Base-by-base conservation (phyloP, 2,888 invertebrate genomes). In the Drosophila hamatofila region DNA sequence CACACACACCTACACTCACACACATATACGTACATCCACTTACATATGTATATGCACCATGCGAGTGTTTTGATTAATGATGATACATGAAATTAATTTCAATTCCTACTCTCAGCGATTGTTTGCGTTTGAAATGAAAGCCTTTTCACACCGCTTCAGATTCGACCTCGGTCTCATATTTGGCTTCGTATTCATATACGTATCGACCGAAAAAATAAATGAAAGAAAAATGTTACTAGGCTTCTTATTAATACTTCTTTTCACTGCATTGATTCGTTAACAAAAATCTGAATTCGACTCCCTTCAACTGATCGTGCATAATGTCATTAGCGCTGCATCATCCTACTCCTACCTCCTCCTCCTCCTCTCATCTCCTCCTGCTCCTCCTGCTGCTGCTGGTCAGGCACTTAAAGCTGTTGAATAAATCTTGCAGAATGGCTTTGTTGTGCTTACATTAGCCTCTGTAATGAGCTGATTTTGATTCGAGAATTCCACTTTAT, bases 11-110 rank as follows among this genome's bases (percentile, higher is more conserved):
- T n/a, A 59, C 37, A 56, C 41, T 54, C 27, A 55, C 23, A 65
- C 35, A 48, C 2, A 33, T n/a, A 48, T n/a, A 46, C 16, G 46
- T 42, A 48, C 51, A 37, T 23, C 58, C 11, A 49, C 57, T 46
- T 60, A 52, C 35, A 21, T 35, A 49, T 55, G 54, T 59, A 58
- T 67, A 67, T 71, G 72, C 78, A 72, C 80, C 72, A 48, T 76
- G 81, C 81, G 88, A 90, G 89, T 91, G 91, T 91, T 91, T 91
- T 91, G 91, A 91, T 91, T 92, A 90, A 91, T 91, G 92, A 91
- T 91, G 90, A 89, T 91, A 92, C 91, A 91, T 89, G 91, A 91
- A 91, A 90, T 90, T 91, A 91, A 92, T 92, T 91, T 91, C 91
- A 91, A 91, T 92, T 92, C 90, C 91, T 88, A 88, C 89, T 86